Percentiles rank a stretch among this genome's conserved stretches.
phyloP scores from a whole-genome alignment of 2,797 vertebrate species.

The Myotis vivesi region DNA sequence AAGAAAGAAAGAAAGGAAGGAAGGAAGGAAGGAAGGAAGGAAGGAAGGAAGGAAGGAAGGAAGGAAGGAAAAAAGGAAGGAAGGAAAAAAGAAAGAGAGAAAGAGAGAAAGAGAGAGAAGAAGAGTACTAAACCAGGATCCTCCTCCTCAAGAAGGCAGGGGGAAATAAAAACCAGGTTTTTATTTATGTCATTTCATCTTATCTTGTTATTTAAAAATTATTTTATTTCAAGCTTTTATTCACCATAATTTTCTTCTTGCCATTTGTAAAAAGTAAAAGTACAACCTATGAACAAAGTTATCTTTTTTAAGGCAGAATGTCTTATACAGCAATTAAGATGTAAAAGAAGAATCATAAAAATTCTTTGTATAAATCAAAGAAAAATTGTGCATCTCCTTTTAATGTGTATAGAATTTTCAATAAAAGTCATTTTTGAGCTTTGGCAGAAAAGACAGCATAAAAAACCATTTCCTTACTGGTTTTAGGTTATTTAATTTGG shows the following conservation, averaged over 20 bases:
- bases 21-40: too few relatives aligned
- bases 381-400: background rate
- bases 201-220: background rate
- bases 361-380: background rate
- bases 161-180: background rate
- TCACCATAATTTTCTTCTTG: background rate
- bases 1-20: too few relatives aligned
- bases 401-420: background rate
- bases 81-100: fast-evolving
- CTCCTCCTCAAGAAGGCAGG: background rate
- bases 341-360: background rate
- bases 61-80: too few relatives aligned
- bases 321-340: background rate
- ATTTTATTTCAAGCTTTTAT: background rate
- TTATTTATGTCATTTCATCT: background rate
- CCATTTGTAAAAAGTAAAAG: background rate
- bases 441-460: background rate
- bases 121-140: background rate
- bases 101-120: fast-evolving
- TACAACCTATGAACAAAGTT: background rate
- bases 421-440: background rate
- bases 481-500: background rate
- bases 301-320: background rate
- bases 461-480: background rate
- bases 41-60: too few relatives aligned